phyloP scores from a whole-genome alignment of 2,113 vertebrate genomes.

The Ictidomys tridecemlineatus region DNA sequence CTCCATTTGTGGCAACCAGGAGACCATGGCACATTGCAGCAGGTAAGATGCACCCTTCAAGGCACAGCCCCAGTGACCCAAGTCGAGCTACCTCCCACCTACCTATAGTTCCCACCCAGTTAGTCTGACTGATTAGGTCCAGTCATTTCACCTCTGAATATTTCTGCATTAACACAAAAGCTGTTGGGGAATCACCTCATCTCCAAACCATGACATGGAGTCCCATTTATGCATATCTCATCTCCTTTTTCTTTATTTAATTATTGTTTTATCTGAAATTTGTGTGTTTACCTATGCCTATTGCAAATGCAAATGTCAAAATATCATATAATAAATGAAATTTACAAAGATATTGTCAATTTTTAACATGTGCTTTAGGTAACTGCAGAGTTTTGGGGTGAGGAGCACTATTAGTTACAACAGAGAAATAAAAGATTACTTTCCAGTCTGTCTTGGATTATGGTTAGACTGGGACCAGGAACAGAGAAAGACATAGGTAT shows the following conservation, averaged over 20 bases:
- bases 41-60: no score
- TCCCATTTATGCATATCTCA: background rate
- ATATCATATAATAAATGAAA: background rate
- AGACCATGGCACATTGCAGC: no score
- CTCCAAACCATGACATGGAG: background rate
- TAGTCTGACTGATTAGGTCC: no score
- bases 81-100: no score
- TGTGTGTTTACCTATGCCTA: background rate
- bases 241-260: background rate
- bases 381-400: background rate
- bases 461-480: background rate
- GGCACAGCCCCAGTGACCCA: no score
- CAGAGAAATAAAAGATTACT: background rate
- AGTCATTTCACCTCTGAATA: no score
- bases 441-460: background rate
- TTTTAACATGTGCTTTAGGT: background rate
- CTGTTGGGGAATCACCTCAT: no score
- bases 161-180: no score
- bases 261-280: slow-evolving; percentile 25
- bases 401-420: background rate
- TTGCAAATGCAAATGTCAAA: background rate
- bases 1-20: no score
- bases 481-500: background rate
- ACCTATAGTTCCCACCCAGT: no score
- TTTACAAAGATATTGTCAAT: background rate